Evolutionary conservation across 2,888 invertebrate species (phyloP), one percentile per base, ranked within the genome.

Genomic region (Lasioglossum lativentre): DNA sequence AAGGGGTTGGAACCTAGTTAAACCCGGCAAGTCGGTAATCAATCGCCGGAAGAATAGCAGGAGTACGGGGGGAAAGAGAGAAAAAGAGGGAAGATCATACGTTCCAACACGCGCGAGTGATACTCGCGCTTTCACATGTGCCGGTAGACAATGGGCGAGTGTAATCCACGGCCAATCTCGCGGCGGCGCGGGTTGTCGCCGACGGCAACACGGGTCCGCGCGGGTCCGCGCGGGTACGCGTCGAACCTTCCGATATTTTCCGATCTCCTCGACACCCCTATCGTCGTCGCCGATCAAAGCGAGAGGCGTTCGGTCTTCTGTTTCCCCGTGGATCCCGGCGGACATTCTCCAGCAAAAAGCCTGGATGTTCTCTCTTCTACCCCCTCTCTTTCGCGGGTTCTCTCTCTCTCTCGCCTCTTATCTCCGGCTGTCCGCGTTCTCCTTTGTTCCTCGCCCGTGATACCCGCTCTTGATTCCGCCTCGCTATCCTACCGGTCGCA

Each of bases 131-230:
- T 70, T 70, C 68, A 38, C 34, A 38, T 38, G 40, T 40, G 40
- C 56, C 70, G 68, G 23, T 30, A 68, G 84, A 82, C 80, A 86
- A 86, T 84, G 68, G 75, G 75, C 70, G 80, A 72, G 76, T 78
- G 73, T 85, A 83, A 88, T 88, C 77, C 88, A 86, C 63, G 77
- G 86, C 84, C 86, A 88, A 88, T 88, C 84, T 78, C 71, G 47
- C 71, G 52, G 68, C 68, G n/a, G 56, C 56, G 56, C n/a, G 23
- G 40, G 40, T 70, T 77, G 78, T 80, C 68, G 83, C 75, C 75
- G 30, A 70, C 16, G 84, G 70, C 66, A 66, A 78, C 45, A 40
- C 45, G 38, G 63, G 56, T 68, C 59, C 73, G 10, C 78, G 23
- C 47, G 34, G 34, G 6, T 74, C 56, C 82, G 34, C 78, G n/a